These are phyloP conservation scores for Rhingia campestris DNA, from an alignment of 2,888 invertebrate genomes.

Conservation along the genomic window DNA sequence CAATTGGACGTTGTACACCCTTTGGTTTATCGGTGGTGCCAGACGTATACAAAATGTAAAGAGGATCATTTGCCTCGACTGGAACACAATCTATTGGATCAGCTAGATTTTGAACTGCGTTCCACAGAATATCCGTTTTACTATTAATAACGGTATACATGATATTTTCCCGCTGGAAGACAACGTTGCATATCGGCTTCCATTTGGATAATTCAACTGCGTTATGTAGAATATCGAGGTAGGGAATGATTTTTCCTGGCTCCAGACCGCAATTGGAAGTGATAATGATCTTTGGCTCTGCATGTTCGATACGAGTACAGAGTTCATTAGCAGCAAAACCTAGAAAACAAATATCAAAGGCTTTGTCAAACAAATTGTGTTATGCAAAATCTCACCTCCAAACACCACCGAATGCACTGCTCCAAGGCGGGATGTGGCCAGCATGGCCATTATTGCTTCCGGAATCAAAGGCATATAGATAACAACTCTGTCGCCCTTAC, in stretches of 20 bases:
- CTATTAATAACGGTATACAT: conserved; percentile 85
- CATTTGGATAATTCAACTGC: conserved; percentile 89
- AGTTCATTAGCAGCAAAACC: conserved; percentile 96
- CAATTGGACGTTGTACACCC: conserved; percentile 94
- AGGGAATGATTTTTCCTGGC: conserved; percentile 89
- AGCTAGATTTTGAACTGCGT: conserved; percentile 86
- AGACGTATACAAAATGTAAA: conserved; percentile 96
- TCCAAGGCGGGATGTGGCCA: conserved; percentile 93
- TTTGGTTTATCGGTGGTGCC: conserved; percentile 90
- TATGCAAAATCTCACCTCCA: conserved; percentile 86
- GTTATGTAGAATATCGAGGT: conserved; percentile 81
- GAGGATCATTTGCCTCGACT: conserved; percentile 93
- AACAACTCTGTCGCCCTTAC: conserved; percentile 91
- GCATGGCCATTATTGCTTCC: conserved; percentile 93
- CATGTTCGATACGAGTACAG: conserved; percentile 92
- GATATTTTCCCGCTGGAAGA: conserved; percentile 90
- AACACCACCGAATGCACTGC: conserved; percentile 97
- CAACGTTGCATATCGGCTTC: conserved; percentile 91
- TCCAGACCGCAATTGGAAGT: conserved; percentile 96
- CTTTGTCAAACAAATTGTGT: neutral
- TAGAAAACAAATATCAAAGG: conserved; percentile 76
- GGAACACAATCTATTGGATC: conserved; percentile 91
- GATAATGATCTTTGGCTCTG: conserved; percentile 93
- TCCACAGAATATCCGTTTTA: conserved; percentile 90
- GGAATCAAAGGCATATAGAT: conserved; percentile 98